phyloP scores from a whole-genome alignment of 2,797 vertebrate genomes.

The Anolis apletophallus region DNA sequence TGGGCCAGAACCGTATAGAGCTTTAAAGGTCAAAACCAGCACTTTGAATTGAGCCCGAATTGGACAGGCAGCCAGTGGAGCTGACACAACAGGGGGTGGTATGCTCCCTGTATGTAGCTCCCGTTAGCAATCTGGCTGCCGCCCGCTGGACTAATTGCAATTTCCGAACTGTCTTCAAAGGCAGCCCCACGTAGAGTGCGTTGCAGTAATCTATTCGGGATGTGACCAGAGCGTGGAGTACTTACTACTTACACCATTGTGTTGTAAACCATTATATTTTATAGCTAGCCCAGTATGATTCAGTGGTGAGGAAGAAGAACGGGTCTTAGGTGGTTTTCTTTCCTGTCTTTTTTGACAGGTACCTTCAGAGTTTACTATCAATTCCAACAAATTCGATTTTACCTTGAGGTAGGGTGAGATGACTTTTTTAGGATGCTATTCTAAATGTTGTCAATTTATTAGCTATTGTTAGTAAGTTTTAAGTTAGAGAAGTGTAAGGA shows the following conservation, averaged over 20 bases:
- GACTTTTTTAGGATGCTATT: not conserved
- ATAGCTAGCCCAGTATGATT: not conserved
- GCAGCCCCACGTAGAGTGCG: too few species aligned
- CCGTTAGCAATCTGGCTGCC: too few species aligned
- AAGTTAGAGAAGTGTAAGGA: not conserved
- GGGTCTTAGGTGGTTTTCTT: not conserved
- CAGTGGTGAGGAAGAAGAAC: not conserved
- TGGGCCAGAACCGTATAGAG: too few species aligned
- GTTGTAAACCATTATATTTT: not conserved
- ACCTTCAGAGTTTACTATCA: not conserved
- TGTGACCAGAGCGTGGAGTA: too few species aligned
- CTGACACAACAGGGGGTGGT: too few species aligned
- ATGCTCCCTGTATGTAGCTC: too few species aligned
- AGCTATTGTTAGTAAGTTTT: not conserved
- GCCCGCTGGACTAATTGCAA: too few species aligned
- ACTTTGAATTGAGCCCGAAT: too few species aligned
- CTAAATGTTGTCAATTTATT: not conserved
- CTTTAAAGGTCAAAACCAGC: too few species aligned
- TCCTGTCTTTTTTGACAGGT: not conserved
- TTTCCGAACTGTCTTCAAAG: too few species aligned
- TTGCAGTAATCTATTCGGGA: too few species aligned
- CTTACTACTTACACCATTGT: not conserved
- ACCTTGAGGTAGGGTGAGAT: not conserved
- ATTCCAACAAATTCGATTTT: not conserved
- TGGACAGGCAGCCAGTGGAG: too few species aligned